Percentiles rank a stretch among this genome's conserved stretches.
Evolutionary conservation across 2,113 vertebrate species (phyloP).

Genomic region (Patagioenas fasciata): DNA sequence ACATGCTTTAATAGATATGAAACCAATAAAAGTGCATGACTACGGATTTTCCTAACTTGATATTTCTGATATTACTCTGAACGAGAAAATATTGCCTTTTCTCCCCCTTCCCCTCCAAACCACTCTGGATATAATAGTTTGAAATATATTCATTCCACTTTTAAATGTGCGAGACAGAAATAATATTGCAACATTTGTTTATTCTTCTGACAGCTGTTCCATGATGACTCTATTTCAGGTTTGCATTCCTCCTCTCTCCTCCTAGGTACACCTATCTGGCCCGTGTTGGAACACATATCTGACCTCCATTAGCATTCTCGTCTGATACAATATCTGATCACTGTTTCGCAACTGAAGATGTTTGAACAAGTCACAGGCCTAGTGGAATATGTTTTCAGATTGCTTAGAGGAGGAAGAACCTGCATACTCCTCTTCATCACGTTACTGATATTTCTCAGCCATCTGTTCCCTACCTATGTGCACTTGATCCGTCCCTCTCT

Average conservation of each 20-base stretch:
- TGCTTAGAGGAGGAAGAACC: background rate
- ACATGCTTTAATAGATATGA: background rate
- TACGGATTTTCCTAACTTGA: background rate
- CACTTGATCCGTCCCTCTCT: background rate
- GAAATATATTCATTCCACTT: background rate
- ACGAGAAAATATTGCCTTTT: background rate
- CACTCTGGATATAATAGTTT: background rate
- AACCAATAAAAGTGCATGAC: background rate
- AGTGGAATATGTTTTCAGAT: background rate
- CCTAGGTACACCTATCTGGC: background rate
- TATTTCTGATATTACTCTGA: background rate
- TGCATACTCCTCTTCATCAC: background rate
- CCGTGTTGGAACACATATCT: rapidly evolving
- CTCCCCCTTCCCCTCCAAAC: background rate
- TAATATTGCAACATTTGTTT: background rate
- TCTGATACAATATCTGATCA: background rate
- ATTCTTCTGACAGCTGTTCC: background rate
- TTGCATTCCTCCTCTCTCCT: background rate
- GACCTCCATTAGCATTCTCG: background rate
- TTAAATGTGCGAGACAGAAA: background rate
- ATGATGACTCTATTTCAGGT: background rate
- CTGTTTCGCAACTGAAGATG: background rate
- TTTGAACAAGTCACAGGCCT: background rate
- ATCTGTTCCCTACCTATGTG: background rate
- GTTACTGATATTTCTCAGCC: background rate